A percentile compares a stretch with the other conserved stretches of the same genome.
Conservation (phyloP, 2,113 vertebrate genomes). For the Proteles cristata region DNA sequence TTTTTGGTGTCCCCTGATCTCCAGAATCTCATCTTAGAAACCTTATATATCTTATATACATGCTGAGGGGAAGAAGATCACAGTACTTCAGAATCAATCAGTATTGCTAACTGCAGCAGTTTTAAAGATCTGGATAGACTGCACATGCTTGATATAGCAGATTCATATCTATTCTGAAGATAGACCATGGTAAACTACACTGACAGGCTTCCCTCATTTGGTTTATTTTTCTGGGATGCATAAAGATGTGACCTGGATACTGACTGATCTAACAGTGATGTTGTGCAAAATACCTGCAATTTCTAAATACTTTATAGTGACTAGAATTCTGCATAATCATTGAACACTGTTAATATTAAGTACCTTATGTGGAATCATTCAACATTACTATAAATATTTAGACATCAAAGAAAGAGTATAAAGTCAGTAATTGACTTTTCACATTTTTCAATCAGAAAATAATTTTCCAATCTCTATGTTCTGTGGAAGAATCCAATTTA, state of each 20-base stretch:
- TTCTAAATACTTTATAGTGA: slow-evolving; percentile 35
- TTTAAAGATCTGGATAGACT: slow-evolving; percentile 26
- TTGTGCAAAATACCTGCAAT: background rate
- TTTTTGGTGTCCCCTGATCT: background rate
- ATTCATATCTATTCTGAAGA: slow-evolving; percentile 47
- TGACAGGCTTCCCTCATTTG: slow-evolving; percentile 52
- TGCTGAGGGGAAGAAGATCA: background rate
- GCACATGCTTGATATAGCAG: background rate
- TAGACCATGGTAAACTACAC: background rate
- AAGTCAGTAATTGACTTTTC: slow-evolving; percentile 62
- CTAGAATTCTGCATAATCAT: slow-evolving; percentile 14
- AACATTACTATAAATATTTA: slow-evolving; percentile 71
- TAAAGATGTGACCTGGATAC: background rate
- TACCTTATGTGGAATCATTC: slow-evolving; percentile 44
- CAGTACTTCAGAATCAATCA: background rate
- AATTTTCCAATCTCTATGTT: slow-evolving; percentile 43
- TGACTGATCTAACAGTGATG: slow-evolving; percentile 12
- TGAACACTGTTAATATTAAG: slow-evolving; percentile 51
- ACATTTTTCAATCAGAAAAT: slow-evolving; percentile 70
- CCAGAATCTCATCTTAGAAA: background rate
- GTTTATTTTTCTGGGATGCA: slow-evolving; percentile 51
- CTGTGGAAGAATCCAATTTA: slow-evolving; percentile 39
- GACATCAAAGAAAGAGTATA: slow-evolving; percentile 54
- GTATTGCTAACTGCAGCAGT: background rate
- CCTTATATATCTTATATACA: background rate